phyloP scores from a whole-genome alignment of 35 echinoderm and acorn worm genomes.

The Holothuria glaberrima region DNA sequence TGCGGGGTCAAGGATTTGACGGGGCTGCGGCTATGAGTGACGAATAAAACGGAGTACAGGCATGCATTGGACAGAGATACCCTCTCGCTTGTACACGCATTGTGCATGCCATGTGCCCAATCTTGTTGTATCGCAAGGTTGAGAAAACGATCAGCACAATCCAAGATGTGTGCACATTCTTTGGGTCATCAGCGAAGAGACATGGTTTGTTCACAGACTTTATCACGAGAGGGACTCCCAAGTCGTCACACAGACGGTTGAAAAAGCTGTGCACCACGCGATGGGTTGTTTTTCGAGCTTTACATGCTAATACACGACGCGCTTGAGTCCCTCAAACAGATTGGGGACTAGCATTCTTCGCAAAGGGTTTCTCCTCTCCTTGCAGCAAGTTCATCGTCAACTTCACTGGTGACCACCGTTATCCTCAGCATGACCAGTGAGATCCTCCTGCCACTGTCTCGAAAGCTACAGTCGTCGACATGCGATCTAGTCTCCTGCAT shows the following conservation, averaged over 20 bases:
- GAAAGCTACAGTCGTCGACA: constrained; percentile 11
- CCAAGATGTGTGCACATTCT: not conserved
- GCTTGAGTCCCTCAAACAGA: not conserved
- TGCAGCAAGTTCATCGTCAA: not conserved
- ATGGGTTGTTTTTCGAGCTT: constrained; percentile 49
- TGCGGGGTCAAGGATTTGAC: constrained; percentile 39
- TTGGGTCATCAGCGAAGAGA: constrained; percentile 29
- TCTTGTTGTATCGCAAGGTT: constrained; percentile 19
- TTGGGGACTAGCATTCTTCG: not conserved
- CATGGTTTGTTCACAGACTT: no score
- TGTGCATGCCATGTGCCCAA: constrained; percentile 26
- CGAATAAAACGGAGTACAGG: not conserved
- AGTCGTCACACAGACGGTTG: constrained; percentile 44
- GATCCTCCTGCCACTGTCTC: constrained; percentile 16
- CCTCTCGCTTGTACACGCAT: constrained; percentile 26
- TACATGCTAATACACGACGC: constrained; percentile 39
- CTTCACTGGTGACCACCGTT: not conserved
- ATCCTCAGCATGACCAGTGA: not conserved
- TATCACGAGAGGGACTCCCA: no score
- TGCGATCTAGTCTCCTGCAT: constrained; percentile 2
- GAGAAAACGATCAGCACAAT: not conserved
- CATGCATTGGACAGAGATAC: not conserved
- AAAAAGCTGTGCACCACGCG: constrained; percentile 41
- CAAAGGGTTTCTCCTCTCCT: constrained; percentile 12
- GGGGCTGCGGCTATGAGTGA: constrained; percentile 16